Conservation (phyloP, 2,888 invertebrate genomes). For the Chesias legatella region DNA sequence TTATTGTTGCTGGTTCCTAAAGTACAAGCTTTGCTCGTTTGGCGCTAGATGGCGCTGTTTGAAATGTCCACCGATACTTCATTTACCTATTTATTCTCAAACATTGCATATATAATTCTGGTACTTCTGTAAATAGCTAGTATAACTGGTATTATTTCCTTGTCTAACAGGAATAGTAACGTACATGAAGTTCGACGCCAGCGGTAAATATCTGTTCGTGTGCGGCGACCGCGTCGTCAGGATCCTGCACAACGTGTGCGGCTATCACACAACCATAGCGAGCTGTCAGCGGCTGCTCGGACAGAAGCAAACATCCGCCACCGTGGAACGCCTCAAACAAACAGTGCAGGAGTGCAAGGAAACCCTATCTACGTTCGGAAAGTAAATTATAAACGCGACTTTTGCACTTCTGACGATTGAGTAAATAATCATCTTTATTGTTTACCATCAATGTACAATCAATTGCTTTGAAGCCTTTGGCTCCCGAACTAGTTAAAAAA, state of each 20-base stretch:
- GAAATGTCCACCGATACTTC: no score
- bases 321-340: conserved; percentile 86
- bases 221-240: conserved; percentile 88
- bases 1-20: no score
- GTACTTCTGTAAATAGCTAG: no score
- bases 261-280: conserved; percentile 60
- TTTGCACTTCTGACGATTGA: neutral
- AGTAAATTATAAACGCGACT: conserved; percentile 27
- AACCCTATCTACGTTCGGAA: conserved; percentile 61
- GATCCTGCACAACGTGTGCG: conserved; percentile 86
- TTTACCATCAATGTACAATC: no score
- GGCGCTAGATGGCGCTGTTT: no score
- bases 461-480: no score
- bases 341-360: conserved; percentile 82
- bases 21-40: no score
- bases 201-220: conserved; percentile 86
- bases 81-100: no score
- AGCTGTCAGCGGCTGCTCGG: conserved; percentile 69
- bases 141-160: no score
- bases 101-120: no score
- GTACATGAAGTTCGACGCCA: conserved; percentile 86
- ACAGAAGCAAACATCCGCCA: conserved; percentile 84
- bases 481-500: no score
- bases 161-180: conserved; percentile 82
- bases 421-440: no score